Percentiles rank a stretch among this genome's conserved stretches.
phyloP scores from a whole-genome alignment of 1,140 invertebrate species.

The Cylas formicarius region DNA sequence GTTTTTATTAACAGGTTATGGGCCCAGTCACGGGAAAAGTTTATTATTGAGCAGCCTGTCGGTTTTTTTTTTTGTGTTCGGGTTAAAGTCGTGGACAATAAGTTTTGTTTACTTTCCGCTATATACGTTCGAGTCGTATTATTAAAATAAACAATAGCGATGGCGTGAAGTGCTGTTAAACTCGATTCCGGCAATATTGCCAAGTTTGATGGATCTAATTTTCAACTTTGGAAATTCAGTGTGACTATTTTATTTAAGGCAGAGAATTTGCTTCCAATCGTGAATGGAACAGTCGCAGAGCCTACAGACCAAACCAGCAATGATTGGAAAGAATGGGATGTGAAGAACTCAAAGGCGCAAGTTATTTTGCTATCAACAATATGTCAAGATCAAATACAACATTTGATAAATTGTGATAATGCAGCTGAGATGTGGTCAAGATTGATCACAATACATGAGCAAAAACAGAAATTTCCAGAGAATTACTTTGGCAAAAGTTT shows the following conservation, averaged over 20 bases:
- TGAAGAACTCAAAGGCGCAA: constrained; percentile 22
- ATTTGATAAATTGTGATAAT: constrained; percentile 32
- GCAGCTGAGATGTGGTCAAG: constrained; percentile 39
- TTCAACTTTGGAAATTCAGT: constrained; percentile 19
- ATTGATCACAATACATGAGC: constrained; percentile 34
- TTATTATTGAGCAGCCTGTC: too few species aligned
- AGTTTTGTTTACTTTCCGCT: too few species aligned
- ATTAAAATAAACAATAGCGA: constrained; percentile 6
- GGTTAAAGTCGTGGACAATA: constrained; percentile 6
- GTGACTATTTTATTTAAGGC: constrained; percentile 15
- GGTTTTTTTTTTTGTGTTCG: too few species aligned
- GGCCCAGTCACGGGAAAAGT: too few species aligned
- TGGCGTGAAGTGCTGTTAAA: neutral
- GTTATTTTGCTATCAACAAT: too few species aligned
- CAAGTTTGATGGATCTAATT: constrained; percentile 13
- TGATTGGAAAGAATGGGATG: constrained; percentile 14
- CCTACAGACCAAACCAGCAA: neutral
- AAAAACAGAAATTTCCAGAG: constrained; percentile 26
- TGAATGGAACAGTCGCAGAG: constrained; percentile 8
- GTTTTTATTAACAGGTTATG: too few species aligned
- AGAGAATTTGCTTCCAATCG: constrained; percentile 9
- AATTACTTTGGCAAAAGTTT: constrained; percentile 15
- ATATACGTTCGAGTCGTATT: constrained; percentile 12
- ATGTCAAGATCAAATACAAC: constrained; percentile 29
- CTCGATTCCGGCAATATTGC: constrained; percentile 11